A percentile compares a stretch with the other conserved stretches of the same genome.
Conservation (phyloP, 2,797 vertebrate genomes). For the Fistularia commersonii region DNA sequence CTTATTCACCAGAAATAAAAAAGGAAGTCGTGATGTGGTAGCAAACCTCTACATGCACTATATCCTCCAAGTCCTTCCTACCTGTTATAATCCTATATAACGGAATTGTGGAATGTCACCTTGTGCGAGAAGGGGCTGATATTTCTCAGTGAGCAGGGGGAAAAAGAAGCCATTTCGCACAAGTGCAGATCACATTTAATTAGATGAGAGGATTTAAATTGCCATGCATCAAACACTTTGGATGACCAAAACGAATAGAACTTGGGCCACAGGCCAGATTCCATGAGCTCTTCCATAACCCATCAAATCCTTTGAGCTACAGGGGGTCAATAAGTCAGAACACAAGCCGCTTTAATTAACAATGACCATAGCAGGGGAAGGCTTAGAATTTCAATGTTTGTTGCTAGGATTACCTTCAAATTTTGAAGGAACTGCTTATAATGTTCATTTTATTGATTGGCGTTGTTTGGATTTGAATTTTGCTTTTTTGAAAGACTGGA, state of each 20-base stretch:
- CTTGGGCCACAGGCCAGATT: conserved; percentile 78
- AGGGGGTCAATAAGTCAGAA: conserved; percentile 80
- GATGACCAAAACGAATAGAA: conserved; percentile 73
- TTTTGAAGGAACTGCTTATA: conserved; percentile 22
- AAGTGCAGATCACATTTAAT: conserved; percentile 85
- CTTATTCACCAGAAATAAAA: conserved; percentile 76
- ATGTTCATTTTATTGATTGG: background rate
- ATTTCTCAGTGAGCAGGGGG: conserved; percentile 63
- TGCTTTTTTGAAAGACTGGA: too few species aligned
- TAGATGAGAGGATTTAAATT: conserved; percentile 84
- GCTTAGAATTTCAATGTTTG: conserved; percentile 67
- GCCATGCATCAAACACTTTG: conserved; percentile 80
- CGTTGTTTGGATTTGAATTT: background rate
- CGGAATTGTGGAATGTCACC: conserved; percentile 84
- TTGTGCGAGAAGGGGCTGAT: conserved; percentile 81
- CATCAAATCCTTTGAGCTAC: conserved; percentile 78
- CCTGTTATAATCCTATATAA: conserved; percentile 81
- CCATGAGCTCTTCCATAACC: conserved; percentile 78
- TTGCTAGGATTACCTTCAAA: conserved; percentile 46
- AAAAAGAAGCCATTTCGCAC: conserved; percentile 81
- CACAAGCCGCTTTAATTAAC: conserved; percentile 80
- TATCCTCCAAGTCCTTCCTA: conserved; percentile 71
- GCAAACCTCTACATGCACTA: conserved; percentile 53
- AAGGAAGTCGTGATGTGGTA: conserved; percentile 59
- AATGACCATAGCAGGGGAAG: conserved; percentile 73